Conservation (phyloP, 1,140 invertebrate genomes). For the roundworm (Caenorhabditis elegans) region WBcel235 BX284603.4:8715501-8716000, state of each 20-base stretch:
- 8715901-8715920: too few relatives aligned
- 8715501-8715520: conserved; percentile 19
- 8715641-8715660: too few relatives aligned
- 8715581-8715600: too few relatives aligned
- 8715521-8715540: neutral
- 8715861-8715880: neutral
- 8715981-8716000: too few relatives aligned
- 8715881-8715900: too few relatives aligned
- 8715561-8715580: too few relatives aligned
- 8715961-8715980: too few relatives aligned
- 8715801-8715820: neutral
- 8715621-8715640: too few relatives aligned
- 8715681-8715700: neutral
- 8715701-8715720: neutral
- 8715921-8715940: too few relatives aligned
- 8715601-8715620: too few relatives aligned
- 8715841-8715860: neutral
- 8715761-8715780: neutral
- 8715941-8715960: too few relatives aligned
- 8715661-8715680: too few relatives aligned
- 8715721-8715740: neutral
- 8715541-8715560: neutral
- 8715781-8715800: neutral
- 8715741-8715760: neutral
- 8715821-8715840: neutral